A percentile compares a stretch with the other conserved stretches of the same genome.
Conservation (phyloP, 2,888 invertebrate species). For the Andricus curvator region DNA sequence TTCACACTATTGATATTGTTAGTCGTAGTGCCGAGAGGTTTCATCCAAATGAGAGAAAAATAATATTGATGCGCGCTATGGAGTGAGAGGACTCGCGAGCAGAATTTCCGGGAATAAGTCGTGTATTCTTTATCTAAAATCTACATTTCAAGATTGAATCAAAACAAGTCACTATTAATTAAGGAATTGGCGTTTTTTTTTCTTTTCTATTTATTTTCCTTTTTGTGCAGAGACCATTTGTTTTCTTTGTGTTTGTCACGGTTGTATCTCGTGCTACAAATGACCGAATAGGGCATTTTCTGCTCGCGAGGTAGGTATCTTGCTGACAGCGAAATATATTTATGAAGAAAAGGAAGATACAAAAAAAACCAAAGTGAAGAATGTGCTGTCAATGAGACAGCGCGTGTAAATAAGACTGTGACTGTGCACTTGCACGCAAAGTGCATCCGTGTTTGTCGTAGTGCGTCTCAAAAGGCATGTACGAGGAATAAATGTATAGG, state of each 20-base stretch:
- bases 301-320: slow-evolving; percentile 40
- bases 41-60: background rate
- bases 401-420: slow-evolving; percentile 73
- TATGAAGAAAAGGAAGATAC: slow-evolving; percentile 48
- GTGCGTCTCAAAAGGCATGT: slow-evolving; percentile 64
- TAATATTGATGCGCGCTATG: background rate
- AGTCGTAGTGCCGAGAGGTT: slow-evolving; percentile 38
- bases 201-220: background rate
- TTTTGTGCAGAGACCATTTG: background rate
- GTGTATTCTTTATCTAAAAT: slow-evolving; percentile 16
- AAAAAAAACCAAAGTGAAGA: slow-evolving; percentile 62
- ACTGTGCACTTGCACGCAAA: slow-evolving; percentile 63
- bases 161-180: background rate
- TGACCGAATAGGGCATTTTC: slow-evolving; percentile 42
- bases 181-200: background rate
- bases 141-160: background rate
- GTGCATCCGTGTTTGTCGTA: slow-evolving; percentile 65
- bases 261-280: slow-evolving; percentile 44
- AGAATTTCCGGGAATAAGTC: background rate
- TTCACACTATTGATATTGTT: slow-evolving; percentile 32
- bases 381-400: slow-evolving; percentile 53
- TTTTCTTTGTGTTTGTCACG: background rate
- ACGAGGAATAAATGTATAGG: slow-evolving; percentile 71
- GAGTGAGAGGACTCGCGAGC: slow-evolving; percentile 34
- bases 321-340: slow-evolving; percentile 52